These are phyloP conservation scores for Drosophila sulfurigaster DNA, from an alignment of 1,140 invertebrate species.

Conservation along the genomic window DNA sequence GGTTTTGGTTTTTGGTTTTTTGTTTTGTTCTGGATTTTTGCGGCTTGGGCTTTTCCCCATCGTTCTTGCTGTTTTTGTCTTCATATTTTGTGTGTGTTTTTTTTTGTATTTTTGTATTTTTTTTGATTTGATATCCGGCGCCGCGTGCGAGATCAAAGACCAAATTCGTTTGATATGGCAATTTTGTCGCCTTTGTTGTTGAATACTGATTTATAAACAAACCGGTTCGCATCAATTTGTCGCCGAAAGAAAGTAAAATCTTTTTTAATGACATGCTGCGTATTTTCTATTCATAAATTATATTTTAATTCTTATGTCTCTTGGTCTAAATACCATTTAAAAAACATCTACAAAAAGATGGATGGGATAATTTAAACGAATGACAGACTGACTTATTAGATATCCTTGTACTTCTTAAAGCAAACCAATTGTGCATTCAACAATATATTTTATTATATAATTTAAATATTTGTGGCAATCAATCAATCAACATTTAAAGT, in stretches of 20 bases:
- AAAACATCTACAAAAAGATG: no score
- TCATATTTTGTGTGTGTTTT: slow-evolving; percentile 29
- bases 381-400: background rate
- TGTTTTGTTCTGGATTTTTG: slow-evolving; percentile 46
- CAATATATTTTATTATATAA: background rate
- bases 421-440: background rate
- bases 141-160: slow-evolving; percentile 59
- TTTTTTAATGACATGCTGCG: slow-evolving; percentile 4
- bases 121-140: slow-evolving; percentile 31
- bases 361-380: background rate
- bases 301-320: slow-evolving; percentile 12
- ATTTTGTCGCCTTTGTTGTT: slow-evolving; percentile 65
- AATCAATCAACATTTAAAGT: no score
- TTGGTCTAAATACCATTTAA: slow-evolving; percentile 2
- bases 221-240: slow-evolving; percentile 63
- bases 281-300: slow-evolving; percentile 60
- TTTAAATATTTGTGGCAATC: no score
- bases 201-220: slow-evolving; percentile 65
- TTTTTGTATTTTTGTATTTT: slow-evolving; percentile 14
- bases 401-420: background rate
- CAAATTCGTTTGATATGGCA: slow-evolving; percentile 45
- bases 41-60: slow-evolving; percentile 43
- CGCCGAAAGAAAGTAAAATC: slow-evolving; percentile 71
- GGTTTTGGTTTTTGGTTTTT: slow-evolving; percentile 12
- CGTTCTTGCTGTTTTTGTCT: slow-evolving; percentile 30